phyloP scores from a whole-genome alignment of 1,140 invertebrate species.

The Homarus americanus region DNA sequence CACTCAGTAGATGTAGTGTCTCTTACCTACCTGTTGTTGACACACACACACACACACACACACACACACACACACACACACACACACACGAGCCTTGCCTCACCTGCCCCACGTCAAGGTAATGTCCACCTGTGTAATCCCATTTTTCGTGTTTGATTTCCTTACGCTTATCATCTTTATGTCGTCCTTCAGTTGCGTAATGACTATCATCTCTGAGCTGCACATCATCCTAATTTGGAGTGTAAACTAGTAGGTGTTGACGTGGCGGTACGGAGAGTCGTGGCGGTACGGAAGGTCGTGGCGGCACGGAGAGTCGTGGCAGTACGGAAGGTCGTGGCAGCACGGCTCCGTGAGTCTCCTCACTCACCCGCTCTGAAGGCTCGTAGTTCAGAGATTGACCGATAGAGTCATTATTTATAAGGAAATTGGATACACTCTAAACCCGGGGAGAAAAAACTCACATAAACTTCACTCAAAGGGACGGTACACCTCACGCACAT shows the following conservation, averaged over 20 bases:
- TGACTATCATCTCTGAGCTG: conserved; percentile 54
- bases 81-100: not conserved
- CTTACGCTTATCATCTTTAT: conserved; percentile 43
- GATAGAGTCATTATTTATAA: conserved; percentile 70
- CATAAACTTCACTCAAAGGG: conserved; percentile 62
- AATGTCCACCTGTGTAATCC: not conserved
- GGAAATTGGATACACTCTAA: conserved; percentile 50
- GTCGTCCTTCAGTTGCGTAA: conserved; percentile 34
- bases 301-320: not conserved
- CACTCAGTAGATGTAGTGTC: too few species aligned
- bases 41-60: not conserved
- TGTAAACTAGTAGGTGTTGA: conserved; percentile 54
- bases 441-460: not conserved
- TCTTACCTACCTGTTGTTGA: too few species aligned
- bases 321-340: not conserved
- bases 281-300: conserved; percentile 6
- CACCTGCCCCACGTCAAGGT: not conserved
- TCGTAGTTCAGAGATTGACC: conserved; percentile 57
- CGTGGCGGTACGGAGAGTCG: not conserved
- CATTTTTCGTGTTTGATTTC: conserved; percentile 27
- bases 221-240: conserved; percentile 65
- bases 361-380: conserved; percentile 18
- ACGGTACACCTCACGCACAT: conserved; percentile 56
- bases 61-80: not conserved
- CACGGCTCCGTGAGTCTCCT: conserved; percentile 4